Base-by-base conservation (phyloP, 2,888 invertebrate genomes). In the Neoaliturus tenellus region DNA sequence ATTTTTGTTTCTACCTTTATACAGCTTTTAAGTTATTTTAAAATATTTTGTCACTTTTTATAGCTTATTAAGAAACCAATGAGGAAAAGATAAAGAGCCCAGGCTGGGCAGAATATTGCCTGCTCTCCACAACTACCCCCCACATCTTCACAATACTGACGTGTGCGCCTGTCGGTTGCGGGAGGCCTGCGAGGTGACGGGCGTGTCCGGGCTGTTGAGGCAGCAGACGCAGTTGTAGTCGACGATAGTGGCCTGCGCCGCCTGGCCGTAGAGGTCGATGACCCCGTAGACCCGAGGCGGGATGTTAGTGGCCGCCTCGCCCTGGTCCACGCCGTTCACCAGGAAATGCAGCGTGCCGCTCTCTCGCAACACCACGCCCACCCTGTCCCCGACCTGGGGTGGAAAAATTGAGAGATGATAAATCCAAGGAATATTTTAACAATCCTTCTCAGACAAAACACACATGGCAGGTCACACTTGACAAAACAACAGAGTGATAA, bases 201-300 rank as follows among this genome's bases (percentile, higher is more conserved):
- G 31, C 0, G 96, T 96, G 85, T 94, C 94, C 0, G 95, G 94
- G 85, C 94, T 94, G 51, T 94, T 95, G 87, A 93, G 82, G 93
- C 94, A 48, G 92, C 92, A 86, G 3, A 86, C 85, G 23, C 87
- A 87, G 82, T 88, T 86, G 44, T 87, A 86, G 87, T 96, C 95
- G 14, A 97, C 94, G 81, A 98, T 97, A 0, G 97, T 96, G 0
- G 97, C 98, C 90, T 98, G 98, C 0, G 98, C 98, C 71, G 98
- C 98, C 89, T 98, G 98, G 0, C 98, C 98, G 89, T 98, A 98
- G 85, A 99, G 91, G 92, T 98, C 98, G 91, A 99, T 95, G 17
- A 99, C 97, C 35, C 98, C 98, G 89, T 95, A 98, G 0, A 98
- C 95, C 87, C 94, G 94, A 87, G 96, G 96, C 0, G 98, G 98